These are phyloP conservation scores for Colius striatus DNA, from an alignment of 2,113 vertebrate species.

Conservation along the genomic window DNA sequence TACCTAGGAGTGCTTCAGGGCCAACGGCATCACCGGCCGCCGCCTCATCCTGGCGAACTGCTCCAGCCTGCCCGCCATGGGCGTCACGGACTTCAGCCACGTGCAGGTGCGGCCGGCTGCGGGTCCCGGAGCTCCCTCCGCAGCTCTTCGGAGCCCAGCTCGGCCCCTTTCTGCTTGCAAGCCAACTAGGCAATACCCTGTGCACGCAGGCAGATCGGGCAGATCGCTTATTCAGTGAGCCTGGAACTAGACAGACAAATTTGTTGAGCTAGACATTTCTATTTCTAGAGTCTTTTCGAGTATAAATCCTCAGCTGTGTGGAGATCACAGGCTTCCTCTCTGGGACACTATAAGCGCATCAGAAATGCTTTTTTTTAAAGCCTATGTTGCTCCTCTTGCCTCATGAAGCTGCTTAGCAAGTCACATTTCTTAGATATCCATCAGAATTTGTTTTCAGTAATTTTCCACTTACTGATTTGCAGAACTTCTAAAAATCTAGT, in stretches of 20 bases:
- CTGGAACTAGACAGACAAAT: neutral
- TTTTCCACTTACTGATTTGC: neutral
- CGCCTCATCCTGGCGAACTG: conserved; percentile 87
- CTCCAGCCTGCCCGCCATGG: conserved; percentile 82
- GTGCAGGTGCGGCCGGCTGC: conserved; percentile 80
- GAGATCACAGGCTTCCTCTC: neutral
- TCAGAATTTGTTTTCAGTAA: neutral
- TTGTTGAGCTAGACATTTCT: neutral
- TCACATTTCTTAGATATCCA: neutral
- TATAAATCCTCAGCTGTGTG: neutral
- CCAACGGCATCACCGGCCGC: conserved; percentile 85
- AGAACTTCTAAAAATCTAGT: neutral
- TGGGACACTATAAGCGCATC: neutral
- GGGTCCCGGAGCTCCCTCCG: neutral
- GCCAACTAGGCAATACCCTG: neutral
- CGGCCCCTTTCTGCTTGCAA: fast-evolving
- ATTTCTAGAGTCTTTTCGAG: neutral
- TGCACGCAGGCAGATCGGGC: fast-evolving
- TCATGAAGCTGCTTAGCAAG: neutral
- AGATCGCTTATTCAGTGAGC: too few species aligned
- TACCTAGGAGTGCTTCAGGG: conserved; percentile 87
- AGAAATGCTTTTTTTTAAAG: neutral
- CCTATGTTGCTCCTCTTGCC: neutral
- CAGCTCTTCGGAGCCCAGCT: neutral
- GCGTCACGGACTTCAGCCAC: conserved; percentile 88